Base-by-base conservation (phyloP, 2,888 invertebrate species). In the Stenoptilia bipunctidactyla region DNA sequence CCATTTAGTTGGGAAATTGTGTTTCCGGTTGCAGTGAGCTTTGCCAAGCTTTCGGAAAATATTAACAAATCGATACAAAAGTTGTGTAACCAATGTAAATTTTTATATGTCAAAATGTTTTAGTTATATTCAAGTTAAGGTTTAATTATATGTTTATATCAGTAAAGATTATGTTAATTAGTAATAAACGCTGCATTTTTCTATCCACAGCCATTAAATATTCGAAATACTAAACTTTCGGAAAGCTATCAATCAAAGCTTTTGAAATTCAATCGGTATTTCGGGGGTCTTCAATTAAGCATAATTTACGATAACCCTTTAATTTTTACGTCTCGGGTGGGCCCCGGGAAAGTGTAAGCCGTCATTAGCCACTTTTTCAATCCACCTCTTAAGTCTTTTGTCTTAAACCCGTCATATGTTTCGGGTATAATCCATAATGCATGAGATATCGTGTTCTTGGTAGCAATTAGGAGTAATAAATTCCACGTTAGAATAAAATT, bases 381-480 rank as follows among this genome's bases (percentile, higher is more conserved):
- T 53, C 20, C 51, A 47, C 52, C 52, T 66, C 59, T 70, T 68
- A 45, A 68, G 65, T 60, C 69, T 80, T 82, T 82, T 80, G 72
- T 77, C 57, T 76, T 72, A 62, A 69, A 66, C 20, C 20, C 20
- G 20, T 20, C 69, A 63, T 75, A 74, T 72, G 73, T 72, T 65
- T 75, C 52, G 55, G 59, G 54, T 48, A 51, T 71, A 64, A 77
- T 82, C 74, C 79, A 82, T 82, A 77, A 82, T 77, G 58, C 74
- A 82, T 79, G 72, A 76, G 73, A 63, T 68, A 20, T 20, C 48
- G 58, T 46, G 61, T 61, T 61, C 61, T 56, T 66, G 73, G 61
- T 74, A 68, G 77, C 69, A 82, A 82, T 83, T 82, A 82, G 66
- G 71, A 62, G 68, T 72, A 76, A 80, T 83, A 82, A 83, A 83